Evolutionary conservation across 53 echinoderm and acorn worm genomes (phyloP).

Genomic region (Zoroaster sp.): DNA sequence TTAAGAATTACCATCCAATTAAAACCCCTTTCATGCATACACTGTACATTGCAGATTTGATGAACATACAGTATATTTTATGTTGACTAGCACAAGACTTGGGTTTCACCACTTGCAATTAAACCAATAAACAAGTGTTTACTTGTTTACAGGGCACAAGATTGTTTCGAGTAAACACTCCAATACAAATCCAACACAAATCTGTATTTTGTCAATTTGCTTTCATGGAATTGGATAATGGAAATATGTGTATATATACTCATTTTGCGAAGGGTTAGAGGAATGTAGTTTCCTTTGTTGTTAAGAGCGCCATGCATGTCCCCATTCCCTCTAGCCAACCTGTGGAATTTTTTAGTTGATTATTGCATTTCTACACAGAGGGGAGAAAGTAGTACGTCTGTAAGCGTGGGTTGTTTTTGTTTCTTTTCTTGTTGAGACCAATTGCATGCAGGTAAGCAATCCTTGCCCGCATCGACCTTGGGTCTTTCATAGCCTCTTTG

Average conservation of each 20-base stretch:
- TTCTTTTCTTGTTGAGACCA: not conserved
- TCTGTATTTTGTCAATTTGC: not conserved
- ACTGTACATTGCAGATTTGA: too few species aligned
- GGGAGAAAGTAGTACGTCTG: not conserved
- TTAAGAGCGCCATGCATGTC: constrained; percentile 4
- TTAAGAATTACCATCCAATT: too few species aligned
- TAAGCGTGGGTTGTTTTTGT: constrained; percentile 33
- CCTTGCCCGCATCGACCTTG: constrained; percentile 28
- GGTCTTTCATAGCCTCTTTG: not conserved
- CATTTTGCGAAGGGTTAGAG: not conserved
- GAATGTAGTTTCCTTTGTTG: constrained; percentile 9
- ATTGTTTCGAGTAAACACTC: too few species aligned
- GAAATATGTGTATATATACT: not conserved
- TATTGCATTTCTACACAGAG: not conserved
- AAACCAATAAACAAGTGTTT: too few species aligned
- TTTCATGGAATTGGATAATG: not conserved
- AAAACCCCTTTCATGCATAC: too few species aligned
- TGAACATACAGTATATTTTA: too few species aligned
- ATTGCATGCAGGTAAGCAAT: constrained; percentile 1
- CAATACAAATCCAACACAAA: not conserved
- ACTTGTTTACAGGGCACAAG: too few species aligned
- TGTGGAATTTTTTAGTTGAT: not conserved
- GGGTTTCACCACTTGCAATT: too few species aligned
- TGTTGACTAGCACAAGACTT: too few species aligned
- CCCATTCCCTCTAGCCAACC: not conserved